Evolutionary conservation across 2,113 vertebrate genomes (phyloP).

Genomic region (Anarhynchus alexandrinus): DNA sequence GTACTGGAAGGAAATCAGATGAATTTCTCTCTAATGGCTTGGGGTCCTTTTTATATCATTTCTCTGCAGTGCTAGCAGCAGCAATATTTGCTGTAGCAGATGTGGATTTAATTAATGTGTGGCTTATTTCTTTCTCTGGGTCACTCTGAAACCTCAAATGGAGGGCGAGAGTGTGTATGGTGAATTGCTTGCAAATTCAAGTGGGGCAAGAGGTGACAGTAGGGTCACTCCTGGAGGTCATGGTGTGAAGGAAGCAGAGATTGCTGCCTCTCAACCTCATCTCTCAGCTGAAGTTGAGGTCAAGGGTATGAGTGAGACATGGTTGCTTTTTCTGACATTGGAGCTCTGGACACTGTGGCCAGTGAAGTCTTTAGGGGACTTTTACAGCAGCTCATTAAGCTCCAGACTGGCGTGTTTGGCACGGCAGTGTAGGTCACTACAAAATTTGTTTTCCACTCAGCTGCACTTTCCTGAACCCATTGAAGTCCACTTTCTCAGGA

Average conservation of each 20-base stretch:
- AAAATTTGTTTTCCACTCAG: neutral
- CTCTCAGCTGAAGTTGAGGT: neutral
- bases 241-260: neutral
- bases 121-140: neutral
- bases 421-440: neutral
- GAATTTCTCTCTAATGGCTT: neutral
- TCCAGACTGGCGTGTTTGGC: neutral
- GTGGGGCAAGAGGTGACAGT: neutral
- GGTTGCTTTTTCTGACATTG: neutral
- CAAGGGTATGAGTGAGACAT: neutral
- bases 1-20: conserved; percentile 15
- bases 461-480: neutral
- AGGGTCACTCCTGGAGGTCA: neutral
- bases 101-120: conserved; percentile 46
- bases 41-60: conserved; percentile 22
- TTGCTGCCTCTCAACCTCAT: neutral
- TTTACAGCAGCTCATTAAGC: neutral
- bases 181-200: neutral
- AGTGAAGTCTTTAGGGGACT: neutral
- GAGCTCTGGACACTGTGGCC: neutral
- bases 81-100: conserved; percentile 26
- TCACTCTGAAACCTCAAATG: neutral
- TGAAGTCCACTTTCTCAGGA: neutral
- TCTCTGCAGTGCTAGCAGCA: conserved; percentile 28
- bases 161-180: neutral